Base-by-base conservation (phyloP, 2,113 vertebrate species). In the Gymnorhina tibicen region DNA sequence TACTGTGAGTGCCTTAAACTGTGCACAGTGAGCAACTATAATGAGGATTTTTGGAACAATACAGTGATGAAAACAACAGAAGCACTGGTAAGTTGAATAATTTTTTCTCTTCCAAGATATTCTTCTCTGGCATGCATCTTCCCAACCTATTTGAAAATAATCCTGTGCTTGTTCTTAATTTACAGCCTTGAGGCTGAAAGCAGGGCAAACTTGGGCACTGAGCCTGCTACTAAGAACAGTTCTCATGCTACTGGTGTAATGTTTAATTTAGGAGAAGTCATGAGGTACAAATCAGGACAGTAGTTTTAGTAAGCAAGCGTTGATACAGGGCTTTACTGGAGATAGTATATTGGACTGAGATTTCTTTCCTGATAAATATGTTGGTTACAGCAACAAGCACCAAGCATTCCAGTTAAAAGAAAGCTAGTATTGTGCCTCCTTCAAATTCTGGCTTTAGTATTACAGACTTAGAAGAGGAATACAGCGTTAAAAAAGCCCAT, bases 61-160 rank as follows among this genome's bases (percentile, higher is more conserved):
- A 59, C 47, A 84, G 24, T 85, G 55, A 60, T 47, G 32, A 91
- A 86, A 77, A 44, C 50, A 85, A 16, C 64, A 91, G 19, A 80
- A 88, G n/a, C 42, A 35, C 16, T 75, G 93, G 96, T 97, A 93
- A 97, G 96, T 93, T 67, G 35, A 86, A 39, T 60, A 70, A 55
- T 49, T 30, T 79, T 76, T 80, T 94, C 52, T 89, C 7, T 44
- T 76, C 21, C 66, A 37, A 68, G 18, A n/a, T 53, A 13, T 86
- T 93, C 17, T 86, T 70, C 35, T 95, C 42, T 86, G 16, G 47
- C 67, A 59, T 81, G 47, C 55, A 17, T 91, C 46, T 86, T 63
- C 35, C 39, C 42, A 63, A 7, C 14, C 18, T 77, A 24, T 50
- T 67, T 89, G 56, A 84, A 89, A 95, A 81, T 27, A 86, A 23